phyloP scores from a whole-genome alignment of 2,797 vertebrate species.

The Simalia tracyae region DNA sequence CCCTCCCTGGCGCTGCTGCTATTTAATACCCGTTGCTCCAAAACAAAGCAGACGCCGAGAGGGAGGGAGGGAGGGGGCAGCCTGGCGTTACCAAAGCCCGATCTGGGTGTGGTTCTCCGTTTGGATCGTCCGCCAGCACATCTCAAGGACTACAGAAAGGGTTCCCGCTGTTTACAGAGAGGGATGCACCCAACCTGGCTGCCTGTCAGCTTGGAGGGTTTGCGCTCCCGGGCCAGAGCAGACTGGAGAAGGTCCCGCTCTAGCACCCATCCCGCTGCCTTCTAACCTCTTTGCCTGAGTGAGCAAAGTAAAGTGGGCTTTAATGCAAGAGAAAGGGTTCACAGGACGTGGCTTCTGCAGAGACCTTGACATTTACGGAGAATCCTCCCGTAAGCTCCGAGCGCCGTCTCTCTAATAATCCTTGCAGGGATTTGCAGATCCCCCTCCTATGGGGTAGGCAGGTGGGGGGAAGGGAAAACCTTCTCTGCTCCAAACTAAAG shows the following conservation, averaged over 20 bases:
- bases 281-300: too few species aligned
- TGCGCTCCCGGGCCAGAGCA: too few species aligned
- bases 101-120: neutral
- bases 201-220: neutral
- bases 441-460: too few species aligned
- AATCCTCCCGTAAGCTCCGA: too few species aligned
- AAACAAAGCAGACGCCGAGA: neutral
- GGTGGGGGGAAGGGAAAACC: too few species aligned
- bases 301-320: neutral
- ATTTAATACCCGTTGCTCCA: neutral
- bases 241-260: too few species aligned
- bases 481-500: neutral
- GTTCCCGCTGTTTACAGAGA: neutral
- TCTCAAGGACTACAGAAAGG: neutral
- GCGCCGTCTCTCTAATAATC: neutral
- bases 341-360: neutral
- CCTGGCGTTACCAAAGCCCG: neutral
- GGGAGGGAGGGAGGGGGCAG: neutral
- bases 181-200: neutral
- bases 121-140: neutral
- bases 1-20: neutral
- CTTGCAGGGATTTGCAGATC: too few species aligned
- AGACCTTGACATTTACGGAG: neutral
- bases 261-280: too few species aligned
- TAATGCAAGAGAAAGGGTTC: neutral